Conservation (phyloP, 2,113 vertebrate genomes). For the Antigone vipio region DNA sequence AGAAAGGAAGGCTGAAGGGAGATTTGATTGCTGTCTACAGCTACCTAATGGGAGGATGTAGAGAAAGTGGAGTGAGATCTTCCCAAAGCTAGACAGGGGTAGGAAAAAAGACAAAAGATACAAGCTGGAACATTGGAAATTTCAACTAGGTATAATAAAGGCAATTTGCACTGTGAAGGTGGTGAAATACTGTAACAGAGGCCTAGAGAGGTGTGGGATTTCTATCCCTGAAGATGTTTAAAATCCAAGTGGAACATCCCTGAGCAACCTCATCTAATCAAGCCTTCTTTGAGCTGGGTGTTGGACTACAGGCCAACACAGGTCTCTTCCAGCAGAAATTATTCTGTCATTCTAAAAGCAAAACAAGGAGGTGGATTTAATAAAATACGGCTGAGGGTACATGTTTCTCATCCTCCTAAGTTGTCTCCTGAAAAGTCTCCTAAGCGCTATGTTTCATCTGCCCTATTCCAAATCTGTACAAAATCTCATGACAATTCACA, state of each 20-base stretch:
- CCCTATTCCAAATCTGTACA: neutral
- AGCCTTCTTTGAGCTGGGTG: neutral
- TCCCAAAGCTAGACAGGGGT: neutral
- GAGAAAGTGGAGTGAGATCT: neutral
- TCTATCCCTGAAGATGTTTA: neutral
- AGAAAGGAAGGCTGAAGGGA: neutral
- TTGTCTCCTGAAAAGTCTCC: neutral
- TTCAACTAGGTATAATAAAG: neutral
- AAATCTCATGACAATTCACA: neutral
- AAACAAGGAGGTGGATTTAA: neutral
- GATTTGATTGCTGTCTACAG: neutral
- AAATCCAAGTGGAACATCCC: neutral
- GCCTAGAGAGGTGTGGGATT: neutral
- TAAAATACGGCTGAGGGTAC: neutral
- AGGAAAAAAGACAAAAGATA: neutral
- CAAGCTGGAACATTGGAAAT: neutral
- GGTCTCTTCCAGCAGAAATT: neutral
- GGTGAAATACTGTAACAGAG: neutral
- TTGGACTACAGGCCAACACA: neutral
- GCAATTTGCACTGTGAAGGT: neutral
- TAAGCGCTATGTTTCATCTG: neutral
- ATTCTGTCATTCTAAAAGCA: neutral
- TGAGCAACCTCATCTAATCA: neutral
- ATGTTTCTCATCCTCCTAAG: neutral
- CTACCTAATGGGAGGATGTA: neutral